These are phyloP conservation scores for Percina caprodes DNA, from an alignment of 2,113 vertebrate species.

Conservation along the genomic window DNA sequence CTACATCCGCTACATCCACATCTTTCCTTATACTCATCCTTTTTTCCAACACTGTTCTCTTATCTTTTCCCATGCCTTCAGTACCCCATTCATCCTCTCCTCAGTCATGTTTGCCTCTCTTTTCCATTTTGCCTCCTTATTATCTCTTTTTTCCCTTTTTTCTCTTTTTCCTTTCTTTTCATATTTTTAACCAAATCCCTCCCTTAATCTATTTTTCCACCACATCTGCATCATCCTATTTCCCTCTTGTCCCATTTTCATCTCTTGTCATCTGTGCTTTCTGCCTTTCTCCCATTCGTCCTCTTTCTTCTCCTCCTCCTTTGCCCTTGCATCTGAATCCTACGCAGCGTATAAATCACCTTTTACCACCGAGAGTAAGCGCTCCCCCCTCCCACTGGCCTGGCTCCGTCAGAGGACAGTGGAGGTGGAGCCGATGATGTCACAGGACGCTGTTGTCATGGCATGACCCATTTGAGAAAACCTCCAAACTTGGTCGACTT, in stretches of 20 bases:
- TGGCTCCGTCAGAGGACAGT: slow-evolving; percentile 25
- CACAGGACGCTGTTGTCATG: background rate
- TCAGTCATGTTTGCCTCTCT: background rate
- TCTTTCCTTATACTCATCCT: slow-evolving; percentile 8
- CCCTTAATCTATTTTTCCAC: background rate
- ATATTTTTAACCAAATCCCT: background rate
- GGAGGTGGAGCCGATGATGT: slow-evolving; percentile 27
- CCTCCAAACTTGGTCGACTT: slow-evolving; percentile 8
- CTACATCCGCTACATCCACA: slow-evolving; percentile 9
- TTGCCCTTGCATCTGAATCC: slow-evolving; percentile 55
- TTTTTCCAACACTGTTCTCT: background rate
- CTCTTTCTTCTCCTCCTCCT: background rate
- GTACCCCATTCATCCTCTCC: background rate
- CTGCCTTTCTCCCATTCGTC: background rate
- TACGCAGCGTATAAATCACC: slow-evolving; percentile 73
- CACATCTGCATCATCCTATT: slow-evolving; percentile 27
- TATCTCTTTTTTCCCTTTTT: background rate
- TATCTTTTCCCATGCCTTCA: background rate
- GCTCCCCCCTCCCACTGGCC: slow-evolving; percentile 39
- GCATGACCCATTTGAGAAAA: slow-evolving; percentile 53
- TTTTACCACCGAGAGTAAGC: slow-evolving; percentile 42
- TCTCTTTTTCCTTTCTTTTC: background rate
- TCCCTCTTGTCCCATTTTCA: background rate
- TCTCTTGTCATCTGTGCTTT: background rate
- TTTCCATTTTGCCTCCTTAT: background rate